phyloP scores from a whole-genome alignment of 2,113 vertebrate species.

The Catharus minimus region DNA sequence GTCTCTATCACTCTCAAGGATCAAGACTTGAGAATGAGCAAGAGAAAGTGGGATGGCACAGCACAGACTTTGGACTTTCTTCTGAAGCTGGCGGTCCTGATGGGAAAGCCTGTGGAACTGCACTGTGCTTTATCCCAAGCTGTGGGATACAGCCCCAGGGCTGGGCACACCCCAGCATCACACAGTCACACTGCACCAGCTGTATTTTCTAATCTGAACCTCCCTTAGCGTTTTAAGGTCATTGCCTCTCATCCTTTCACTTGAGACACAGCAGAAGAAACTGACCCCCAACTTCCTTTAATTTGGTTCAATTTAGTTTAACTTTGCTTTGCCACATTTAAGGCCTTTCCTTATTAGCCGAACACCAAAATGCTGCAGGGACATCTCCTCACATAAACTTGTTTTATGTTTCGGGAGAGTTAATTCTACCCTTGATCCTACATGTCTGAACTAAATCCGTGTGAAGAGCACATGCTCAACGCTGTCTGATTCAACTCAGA shows the following conservation, averaged over 20 bases:
- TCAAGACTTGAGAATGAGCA: background rate
- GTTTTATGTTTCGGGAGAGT: background rate
- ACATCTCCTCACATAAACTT: background rate
- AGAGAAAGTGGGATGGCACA: background rate
- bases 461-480: background rate
- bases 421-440: background rate
- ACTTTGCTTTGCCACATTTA: background rate
- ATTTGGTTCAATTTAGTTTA: background rate
- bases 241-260: background rate
- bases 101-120: background rate
- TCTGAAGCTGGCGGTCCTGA: fast-evolving
- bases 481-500: background rate
- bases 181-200: background rate
- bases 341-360: background rate
- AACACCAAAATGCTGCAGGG: background rate
- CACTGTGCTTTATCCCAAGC: background rate
- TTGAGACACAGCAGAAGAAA: background rate
- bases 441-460: background rate
- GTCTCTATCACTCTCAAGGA: background rate
- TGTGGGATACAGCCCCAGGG: background rate
- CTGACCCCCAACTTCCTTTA: fast-evolving
- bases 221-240: background rate
- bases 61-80: background rate
- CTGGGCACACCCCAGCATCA: background rate
- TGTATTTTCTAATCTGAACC: background rate